These are phyloP conservation scores for Radopholus similis DNA, from an alignment of 1,140 invertebrate genomes.

Conservation along the genomic window DNA sequence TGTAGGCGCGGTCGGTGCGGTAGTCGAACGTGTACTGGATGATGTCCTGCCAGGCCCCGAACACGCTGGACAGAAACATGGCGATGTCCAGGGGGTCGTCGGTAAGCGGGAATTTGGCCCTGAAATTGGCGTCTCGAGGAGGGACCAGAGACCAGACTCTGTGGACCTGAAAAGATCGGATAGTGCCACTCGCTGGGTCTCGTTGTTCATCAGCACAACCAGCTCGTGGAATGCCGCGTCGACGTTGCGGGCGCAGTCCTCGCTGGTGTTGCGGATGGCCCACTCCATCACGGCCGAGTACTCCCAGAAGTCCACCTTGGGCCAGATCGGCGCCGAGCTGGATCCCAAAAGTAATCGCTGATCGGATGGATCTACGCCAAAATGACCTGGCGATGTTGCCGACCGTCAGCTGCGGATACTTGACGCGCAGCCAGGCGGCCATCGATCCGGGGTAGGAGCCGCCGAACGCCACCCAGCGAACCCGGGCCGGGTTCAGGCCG, in stretches of 20 bases:
- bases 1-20: not conserved
- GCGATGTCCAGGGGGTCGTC: not conserved
- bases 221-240: constrained; percentile 20
- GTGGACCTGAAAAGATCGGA: constrained; percentile 23
- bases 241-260: constrained; percentile 14
- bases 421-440: constrained; percentile 24
- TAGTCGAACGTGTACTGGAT: constrained; percentile 36
- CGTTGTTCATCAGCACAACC: constrained; percentile 7
- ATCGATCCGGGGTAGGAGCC: constrained; percentile 24
- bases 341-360: no score
- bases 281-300: constrained; percentile 37
- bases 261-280: not conserved
- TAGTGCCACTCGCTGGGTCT: constrained; percentile 3
- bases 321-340: constrained; percentile 27
- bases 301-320: constrained; percentile 35
- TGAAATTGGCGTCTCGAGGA: not conserved
- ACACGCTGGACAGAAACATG: constrained; percentile 21
- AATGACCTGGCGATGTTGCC: constrained; percentile 38
- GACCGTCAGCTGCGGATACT: constrained; percentile 26
- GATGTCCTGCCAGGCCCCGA: constrained; percentile 32
- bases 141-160: not conserved
- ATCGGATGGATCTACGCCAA: no score
- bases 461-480: constrained; percentile 36
- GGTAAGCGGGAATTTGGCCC: not conserved
- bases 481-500: constrained; percentile 20